phyloP scores from a whole-genome alignment of 1,140 invertebrate species.

The Mycetomoellerius zeteki region DNA sequence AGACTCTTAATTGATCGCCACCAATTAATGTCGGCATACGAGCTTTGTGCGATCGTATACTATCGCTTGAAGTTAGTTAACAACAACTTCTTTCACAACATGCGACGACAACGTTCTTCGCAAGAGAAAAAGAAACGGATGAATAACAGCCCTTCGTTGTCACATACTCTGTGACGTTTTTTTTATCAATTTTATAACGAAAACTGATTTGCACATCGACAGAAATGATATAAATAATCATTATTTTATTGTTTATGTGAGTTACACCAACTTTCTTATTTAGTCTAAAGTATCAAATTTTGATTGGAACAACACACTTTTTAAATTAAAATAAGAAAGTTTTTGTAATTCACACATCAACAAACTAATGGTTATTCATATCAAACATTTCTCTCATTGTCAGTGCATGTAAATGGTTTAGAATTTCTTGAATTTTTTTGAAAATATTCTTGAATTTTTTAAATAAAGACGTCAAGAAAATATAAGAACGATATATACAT shows the following conservation, averaged over 20 bases:
- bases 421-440: background rate
- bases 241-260: too few species aligned
- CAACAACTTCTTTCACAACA: slow-evolving; percentile 17
- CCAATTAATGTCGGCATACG: slow-evolving; percentile 42
- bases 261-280: too few species aligned
- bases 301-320: too few species aligned
- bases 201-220: background rate
- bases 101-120: background rate
- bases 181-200: background rate
- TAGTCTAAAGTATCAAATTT: too few species aligned
- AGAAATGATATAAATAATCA: too few species aligned
- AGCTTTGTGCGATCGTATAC: slow-evolving; percentile 13
- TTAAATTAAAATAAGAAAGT: too few species aligned
- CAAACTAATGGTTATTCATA: too few species aligned
- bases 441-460: slow-evolving; percentile 5
- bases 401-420: too few species aligned
- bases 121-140: background rate
- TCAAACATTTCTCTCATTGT: too few species aligned
- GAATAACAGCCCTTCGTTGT: slow-evolving; percentile 6
- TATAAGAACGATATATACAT: background rate
- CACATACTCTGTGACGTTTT: slow-evolving; percentile 9
- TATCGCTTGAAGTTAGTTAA: slow-evolving; percentile 42
- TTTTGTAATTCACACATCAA: too few species aligned
- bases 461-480: background rate
- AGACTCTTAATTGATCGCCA: slow-evolving; percentile 55